phyloP scores from a whole-genome alignment of 2,113 vertebrate species.

The Saccopteryx bilineata region DNA sequence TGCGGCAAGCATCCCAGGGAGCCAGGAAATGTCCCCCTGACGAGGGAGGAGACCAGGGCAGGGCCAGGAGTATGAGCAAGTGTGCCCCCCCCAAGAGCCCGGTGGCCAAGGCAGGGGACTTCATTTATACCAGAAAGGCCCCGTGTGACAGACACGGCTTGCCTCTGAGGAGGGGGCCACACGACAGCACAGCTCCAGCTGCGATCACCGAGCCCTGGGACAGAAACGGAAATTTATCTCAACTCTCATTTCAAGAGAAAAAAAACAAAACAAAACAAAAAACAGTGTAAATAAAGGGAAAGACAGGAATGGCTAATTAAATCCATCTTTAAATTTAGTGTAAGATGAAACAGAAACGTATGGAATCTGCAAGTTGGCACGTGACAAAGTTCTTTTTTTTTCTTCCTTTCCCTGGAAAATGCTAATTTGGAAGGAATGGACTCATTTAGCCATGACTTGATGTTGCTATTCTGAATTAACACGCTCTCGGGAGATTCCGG shows the following conservation, averaged over 20 bases:
- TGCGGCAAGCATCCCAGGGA: rapidly evolving
- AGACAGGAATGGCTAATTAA: slow-evolving; percentile 76
- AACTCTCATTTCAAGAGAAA: neutral
- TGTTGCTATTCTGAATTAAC: neutral
- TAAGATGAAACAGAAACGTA: slow-evolving; percentile 51
- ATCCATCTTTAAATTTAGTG: slow-evolving; percentile 79
- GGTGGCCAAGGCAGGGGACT: rapidly evolving
- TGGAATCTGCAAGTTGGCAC: rapidly evolving
- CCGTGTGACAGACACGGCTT: rapidly evolving
- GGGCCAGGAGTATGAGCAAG: rapidly evolving
- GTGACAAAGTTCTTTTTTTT: rapidly evolving
- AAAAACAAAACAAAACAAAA: too few species aligned
- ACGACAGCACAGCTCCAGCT: rapidly evolving
- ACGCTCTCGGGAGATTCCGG: neutral
- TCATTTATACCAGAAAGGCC: neutral
- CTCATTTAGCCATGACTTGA: neutral
- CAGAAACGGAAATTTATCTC: neutral
- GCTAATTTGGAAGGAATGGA: neutral
- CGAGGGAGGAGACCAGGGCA: rapidly evolving
- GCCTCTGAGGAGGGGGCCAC: neutral
- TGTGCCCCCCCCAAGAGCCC: neutral
- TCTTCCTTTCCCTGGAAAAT: neutral
- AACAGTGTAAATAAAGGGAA: neutral
- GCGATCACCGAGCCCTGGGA: neutral
- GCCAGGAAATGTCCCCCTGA: neutral